These are phyloP conservation scores for Acanthococcus lagerstroemiae DNA, from an alignment of 2,888 invertebrate genomes.

Conservation along the genomic window DNA sequence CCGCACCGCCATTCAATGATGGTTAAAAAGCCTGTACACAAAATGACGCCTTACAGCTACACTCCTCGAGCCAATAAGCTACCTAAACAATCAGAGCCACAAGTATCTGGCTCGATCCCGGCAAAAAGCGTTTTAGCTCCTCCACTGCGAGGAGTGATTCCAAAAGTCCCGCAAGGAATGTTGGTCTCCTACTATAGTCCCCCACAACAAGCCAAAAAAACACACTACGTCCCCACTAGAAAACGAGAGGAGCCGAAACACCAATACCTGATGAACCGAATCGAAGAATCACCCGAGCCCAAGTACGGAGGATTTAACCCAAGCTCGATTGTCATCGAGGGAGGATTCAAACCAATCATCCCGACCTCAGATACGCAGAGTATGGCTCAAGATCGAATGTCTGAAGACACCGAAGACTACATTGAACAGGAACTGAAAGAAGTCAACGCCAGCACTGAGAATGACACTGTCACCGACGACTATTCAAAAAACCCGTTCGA, in stretches of 20 bases:
- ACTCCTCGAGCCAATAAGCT: slow-evolving; percentile 3
- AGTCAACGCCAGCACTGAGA: slow-evolving; percentile 37
- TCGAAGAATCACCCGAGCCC: slow-evolving; percentile 1
- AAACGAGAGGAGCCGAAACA: slow-evolving; percentile 11
- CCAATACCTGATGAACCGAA: neutral
- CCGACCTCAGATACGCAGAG: slow-evolving; percentile 42
- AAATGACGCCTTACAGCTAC: slow-evolving; percentile 2
- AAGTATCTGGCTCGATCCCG: slow-evolving; percentile 9
- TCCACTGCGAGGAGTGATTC: neutral
- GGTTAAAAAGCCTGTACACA: slow-evolving; percentile 32
- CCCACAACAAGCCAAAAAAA: neutral
- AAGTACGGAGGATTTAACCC: slow-evolving; percentile 52
- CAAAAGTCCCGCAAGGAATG: neutral
- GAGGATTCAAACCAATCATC: slow-evolving; percentile 72
- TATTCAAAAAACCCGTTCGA: slow-evolving; percentile 42
- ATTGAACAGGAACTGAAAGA: slow-evolving; percentile 38
- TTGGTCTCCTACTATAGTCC: neutral
- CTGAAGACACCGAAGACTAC: slow-evolving; percentile 46
- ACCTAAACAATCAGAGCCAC: slow-evolving; percentile 2
- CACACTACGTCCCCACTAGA: neutral
- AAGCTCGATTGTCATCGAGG: slow-evolving; percentile 68
- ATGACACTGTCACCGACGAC: slow-evolving; percentile 40
- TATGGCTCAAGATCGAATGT: slow-evolving; percentile 46
- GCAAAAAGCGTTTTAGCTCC: slow-evolving; percentile 10
- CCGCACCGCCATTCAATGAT: slow-evolving; percentile 30